Base-by-base conservation (phyloP, 1,140 invertebrate species). In the Frieseomelitta varia region DNA sequence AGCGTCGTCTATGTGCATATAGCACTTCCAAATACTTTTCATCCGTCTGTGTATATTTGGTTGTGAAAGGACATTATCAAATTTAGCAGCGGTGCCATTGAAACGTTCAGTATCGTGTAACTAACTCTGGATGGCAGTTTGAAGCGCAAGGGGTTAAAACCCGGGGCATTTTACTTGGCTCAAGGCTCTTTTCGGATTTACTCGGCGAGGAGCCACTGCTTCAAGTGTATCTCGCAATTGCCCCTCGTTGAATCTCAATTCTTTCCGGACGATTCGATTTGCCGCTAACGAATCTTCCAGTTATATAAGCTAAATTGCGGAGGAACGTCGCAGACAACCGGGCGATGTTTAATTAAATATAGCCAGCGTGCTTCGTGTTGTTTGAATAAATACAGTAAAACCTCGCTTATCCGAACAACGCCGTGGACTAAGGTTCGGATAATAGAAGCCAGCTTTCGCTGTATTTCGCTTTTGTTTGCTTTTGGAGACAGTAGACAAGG, bases 231-330 rank as follows among this genome's bases (percentile, higher is more conserved):
- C 78, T 30, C 39, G 34, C 65, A 39, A 55, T 81, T 76, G 61
- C 72, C 55, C 80, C 72, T 74, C 51, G 56, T 75, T 34, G 71
- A 67, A 75, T 67, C 51, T 61, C 58, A 27, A 75, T 75, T 75
- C 56, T 74, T 76, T 73, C 55, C 56, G 56, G n/a, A 15, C 47
- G 69, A 81, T 81, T 63, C 55, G 79, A 74, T 81, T 81, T 55
- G n/a, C 47, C 72, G 30, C 55, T 68, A 79, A 79, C 77, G 77
- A 79, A 69, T 69, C 63, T 69, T 69, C 1, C 34, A 39, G 77
- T 79, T 68, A 39, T 39, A 19, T 30, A 39, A 79, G n/a, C 53
- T 69, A 69, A 47, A 79, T 79, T 69, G 65, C 65, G 12, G 17
- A 19, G 30, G 21, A 55, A 68, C 63, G n/a, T 27, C 63, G 47